Conservation (phyloP, 2,113 vertebrate genomes). For the Tringa solitaria region DNA sequence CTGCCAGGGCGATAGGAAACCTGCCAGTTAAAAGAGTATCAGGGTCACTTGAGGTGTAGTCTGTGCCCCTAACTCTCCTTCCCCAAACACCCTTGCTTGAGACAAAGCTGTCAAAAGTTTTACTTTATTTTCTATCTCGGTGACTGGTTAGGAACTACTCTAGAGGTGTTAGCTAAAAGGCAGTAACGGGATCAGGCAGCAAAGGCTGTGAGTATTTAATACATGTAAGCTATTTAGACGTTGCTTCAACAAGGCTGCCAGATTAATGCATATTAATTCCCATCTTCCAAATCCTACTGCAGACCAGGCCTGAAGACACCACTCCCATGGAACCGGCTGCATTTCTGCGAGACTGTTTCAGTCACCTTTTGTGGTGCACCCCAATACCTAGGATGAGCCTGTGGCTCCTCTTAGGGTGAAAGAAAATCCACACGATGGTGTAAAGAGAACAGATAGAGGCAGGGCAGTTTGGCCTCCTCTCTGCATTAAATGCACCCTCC, state of each 20-base stretch:
- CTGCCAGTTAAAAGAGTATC: neutral
- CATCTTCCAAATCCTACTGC: neutral
- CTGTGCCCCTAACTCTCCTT: neutral
- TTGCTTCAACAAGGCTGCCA: neutral
- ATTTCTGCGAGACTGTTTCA: neutral
- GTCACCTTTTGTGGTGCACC: neutral
- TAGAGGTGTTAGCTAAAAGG: neutral
- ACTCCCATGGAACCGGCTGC: rapidly evolving
- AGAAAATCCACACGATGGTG: neutral
- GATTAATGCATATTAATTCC: neutral
- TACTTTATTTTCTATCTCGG: neutral
- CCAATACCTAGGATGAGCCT: too few species aligned
- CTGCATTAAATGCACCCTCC: neutral
- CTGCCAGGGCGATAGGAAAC: neutral
- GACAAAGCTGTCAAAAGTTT: neutral
- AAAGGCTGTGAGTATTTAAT: neutral
- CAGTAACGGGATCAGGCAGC: neutral
- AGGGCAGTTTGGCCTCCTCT: neutral
- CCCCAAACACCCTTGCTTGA: neutral
- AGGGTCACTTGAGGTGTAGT: neutral
- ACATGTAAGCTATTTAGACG: neutral
- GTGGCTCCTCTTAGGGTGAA: neutral
- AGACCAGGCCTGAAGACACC: neutral
- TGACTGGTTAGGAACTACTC: neutral
- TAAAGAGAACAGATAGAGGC: neutral